Base-by-base conservation (phyloP, 2,888 invertebrate species). In the Drosophila leonis region DNA sequence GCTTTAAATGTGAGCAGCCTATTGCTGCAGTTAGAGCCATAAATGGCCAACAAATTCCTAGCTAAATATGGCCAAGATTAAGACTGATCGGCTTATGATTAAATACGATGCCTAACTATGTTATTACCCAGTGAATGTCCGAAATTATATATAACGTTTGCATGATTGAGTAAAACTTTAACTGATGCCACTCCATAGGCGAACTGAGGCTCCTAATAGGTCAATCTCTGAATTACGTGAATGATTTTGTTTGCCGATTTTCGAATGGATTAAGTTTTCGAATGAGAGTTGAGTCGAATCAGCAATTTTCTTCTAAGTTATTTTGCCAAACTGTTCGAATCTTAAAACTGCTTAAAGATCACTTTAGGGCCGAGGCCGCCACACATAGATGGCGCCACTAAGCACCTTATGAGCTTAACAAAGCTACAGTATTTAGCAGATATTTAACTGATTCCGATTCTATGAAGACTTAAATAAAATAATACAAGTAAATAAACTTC, bases 1-100 rank as follows among this genome's bases (percentile, higher is more conserved):
- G 65, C 31, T 51, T 64, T 60, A 57, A 80, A 80, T 78, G 78
- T 78, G 80, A 78, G 68, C 72, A 62, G 82, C 46, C 78, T 62
- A 27, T 29, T 59, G 66, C 41, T 54, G 46, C 46, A 72, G 67
- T 49, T 61, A 39, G 60, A 72, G 72, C 67, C 63, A 37, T 48
- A 62, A 74, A 65, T 51, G 70, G 65, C 39, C 29, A 59, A 63
- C 59, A 64, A 66, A 75, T 67, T 64, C 59, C 61, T 59, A 20
- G 54, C 73, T 65, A 70, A 77, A 76, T 76, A 65, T 70, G 70
- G 73, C 65, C 56, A 51, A 72, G 59, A 76, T 76, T 68, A 65
- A 59, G 65, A 75, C 67, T 59, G 75, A 72, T 75, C 68, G 72
- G 51, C 61, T 65, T 62, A 76, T 60, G 69, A 55, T 69, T 69